Percentiles rank a stretch among this genome's conserved stretches.
Conservation (phyloP, 2,113 vertebrate species). For the Takifugu bimaculatus region DNA sequence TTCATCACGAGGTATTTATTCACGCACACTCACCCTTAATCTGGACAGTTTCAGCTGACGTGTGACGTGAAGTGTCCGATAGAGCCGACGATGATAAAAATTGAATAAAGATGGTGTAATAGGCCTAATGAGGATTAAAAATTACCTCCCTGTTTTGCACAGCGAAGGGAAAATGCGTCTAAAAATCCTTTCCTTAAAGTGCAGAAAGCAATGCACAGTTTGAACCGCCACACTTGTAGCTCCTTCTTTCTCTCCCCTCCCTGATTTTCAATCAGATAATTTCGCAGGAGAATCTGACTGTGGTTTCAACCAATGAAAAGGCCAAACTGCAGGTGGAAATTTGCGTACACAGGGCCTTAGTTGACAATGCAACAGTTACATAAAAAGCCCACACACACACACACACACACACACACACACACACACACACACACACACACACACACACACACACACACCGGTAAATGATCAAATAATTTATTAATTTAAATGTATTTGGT, state of each 20-base stretch:
- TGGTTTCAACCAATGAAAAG: conserved; percentile 74
- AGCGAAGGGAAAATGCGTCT: conserved; percentile 2
- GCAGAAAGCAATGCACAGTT: conserved; percentile 52
- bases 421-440: no score
- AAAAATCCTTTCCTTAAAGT: conserved; percentile 55
- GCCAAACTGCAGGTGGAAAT: conserved; percentile 53
- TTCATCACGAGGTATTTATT: background rate
- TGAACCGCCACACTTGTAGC: conserved; percentile 54
- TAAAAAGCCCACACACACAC: background rate
- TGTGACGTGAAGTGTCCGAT: background rate
- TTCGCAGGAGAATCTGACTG: conserved; percentile 77
- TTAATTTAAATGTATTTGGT: no score
- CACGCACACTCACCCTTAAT: conserved; percentile 36
- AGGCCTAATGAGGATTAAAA: no score
- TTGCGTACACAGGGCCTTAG: conserved; percentile 59
- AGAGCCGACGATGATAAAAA: background rate
- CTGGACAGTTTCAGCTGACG: background rate
- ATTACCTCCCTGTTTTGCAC: background rate
- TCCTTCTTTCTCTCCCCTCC: conserved; percentile 66
- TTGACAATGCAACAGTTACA: conserved; percentile 33
- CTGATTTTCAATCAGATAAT: conserved; percentile 89
- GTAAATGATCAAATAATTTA: no score
- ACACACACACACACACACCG: no score
- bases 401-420: no score
- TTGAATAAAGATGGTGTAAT: background rate